phyloP scores from a whole-genome alignment of 2,888 invertebrate genomes.

The Piscicola geometra region DNA sequence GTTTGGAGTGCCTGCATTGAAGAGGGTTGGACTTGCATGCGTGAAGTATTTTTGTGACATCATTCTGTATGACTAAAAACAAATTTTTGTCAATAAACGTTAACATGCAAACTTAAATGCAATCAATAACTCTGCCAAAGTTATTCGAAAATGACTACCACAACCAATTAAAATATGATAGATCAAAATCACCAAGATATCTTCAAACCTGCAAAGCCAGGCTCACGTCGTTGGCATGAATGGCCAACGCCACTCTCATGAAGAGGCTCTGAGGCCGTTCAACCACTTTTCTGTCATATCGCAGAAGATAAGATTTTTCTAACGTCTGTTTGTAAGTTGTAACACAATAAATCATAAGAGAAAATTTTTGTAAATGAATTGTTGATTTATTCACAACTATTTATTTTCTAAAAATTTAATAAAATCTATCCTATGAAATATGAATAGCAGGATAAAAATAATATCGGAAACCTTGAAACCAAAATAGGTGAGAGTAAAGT shows the following conservation, averaged over 20 bases:
- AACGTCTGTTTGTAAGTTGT: constrained; percentile 14
- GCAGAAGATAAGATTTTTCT: constrained; percentile 29
- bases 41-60: constrained; percentile 23
- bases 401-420: too few relatives aligned
- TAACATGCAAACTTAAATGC: too few relatives aligned
- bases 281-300: constrained; percentile 14
- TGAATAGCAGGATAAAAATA: too few relatives aligned
- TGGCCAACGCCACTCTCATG: constrained; percentile 33
- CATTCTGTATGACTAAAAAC: constrained; percentile 25
- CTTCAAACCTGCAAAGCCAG: constrained; percentile 27
- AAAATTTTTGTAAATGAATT: too few relatives aligned
- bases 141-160: too few relatives aligned
- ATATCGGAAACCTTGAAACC: constrained; percentile 27
- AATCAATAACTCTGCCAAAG: too few relatives aligned
- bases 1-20: constrained; percentile 29
- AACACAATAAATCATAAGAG: too few relatives aligned
- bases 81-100: too few relatives aligned
- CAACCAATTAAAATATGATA: too few relatives aligned
- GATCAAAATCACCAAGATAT: too few relatives aligned
- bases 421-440: too few relatives aligned
- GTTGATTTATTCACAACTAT: too few relatives aligned
- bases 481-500: constrained; percentile 29
- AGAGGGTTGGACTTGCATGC: constrained; percentile 32
- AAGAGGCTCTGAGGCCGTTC: constrained; percentile 28
- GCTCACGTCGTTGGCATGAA: constrained; percentile 19